Conservation (phyloP, 2,888 invertebrate genomes). For the Hydroisotoma schaefferi region DNA sequence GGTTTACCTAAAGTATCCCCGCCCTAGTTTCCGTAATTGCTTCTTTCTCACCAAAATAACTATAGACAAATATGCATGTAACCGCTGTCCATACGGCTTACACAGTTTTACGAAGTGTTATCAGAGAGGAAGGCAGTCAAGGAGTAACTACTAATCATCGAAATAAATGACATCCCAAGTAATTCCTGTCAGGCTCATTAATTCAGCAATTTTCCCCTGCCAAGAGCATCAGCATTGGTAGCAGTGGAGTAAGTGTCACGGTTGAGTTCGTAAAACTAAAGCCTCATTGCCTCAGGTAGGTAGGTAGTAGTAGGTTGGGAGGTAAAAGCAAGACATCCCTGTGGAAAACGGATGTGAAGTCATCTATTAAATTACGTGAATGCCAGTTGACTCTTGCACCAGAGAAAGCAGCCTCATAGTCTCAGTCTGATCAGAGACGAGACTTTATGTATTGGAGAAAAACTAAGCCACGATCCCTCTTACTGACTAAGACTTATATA, state of each 20-base stretch:
- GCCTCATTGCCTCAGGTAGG: conserved; percentile 6
- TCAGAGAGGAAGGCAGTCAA: no score
- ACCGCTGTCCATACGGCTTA: no score
- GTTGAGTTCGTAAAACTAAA: not conserved
- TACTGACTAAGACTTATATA: not conserved
- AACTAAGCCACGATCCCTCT: not conserved
- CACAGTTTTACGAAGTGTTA: no score
- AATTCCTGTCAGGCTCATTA: conserved; percentile 16
- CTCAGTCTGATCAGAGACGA: not conserved
- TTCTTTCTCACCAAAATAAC: no score
- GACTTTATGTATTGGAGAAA: no score
- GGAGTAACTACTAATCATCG: conserved; percentile 6
- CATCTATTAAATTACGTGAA: conserved; percentile 16
- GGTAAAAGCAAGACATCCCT: not conserved
- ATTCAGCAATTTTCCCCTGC: conserved; percentile 6
- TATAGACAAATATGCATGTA: no score
- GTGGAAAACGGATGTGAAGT: conserved; percentile 11
- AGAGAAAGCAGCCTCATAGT: no score
- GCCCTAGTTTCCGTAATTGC: no score
- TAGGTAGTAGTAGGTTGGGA: not conserved
- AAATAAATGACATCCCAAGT: conserved; percentile 15
- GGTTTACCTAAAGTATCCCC: no score
- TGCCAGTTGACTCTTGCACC: no score
- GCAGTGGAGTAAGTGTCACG: conserved; percentile 3
- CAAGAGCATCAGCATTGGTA: not conserved